Percentiles rank a stretch among this genome's conserved stretches.
Evolutionary conservation across 2,797 vertebrate species (phyloP).

Genomic region (Catamblyrhynchus diadema): DNA sequence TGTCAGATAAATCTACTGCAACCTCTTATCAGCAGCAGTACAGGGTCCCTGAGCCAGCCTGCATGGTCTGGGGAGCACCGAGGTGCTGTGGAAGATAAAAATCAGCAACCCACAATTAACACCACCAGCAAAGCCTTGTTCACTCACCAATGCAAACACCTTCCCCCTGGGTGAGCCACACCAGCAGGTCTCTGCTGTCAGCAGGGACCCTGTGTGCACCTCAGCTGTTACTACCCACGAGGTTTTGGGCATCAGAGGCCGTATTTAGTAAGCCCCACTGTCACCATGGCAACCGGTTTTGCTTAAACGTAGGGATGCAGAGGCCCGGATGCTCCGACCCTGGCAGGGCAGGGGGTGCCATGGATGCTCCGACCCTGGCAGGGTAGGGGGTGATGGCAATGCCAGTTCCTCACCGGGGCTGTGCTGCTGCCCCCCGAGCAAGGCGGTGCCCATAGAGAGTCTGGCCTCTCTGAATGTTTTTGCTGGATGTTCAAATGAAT

Average conservation of each 20-base stretch:
- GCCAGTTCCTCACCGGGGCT: fast-evolving
- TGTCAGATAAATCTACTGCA: not conserved
- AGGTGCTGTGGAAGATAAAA: fast-evolving
- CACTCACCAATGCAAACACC: fast-evolving
- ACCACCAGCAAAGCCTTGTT: fast-evolving
- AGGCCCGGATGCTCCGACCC: not conserved
- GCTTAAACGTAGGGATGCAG: constrained; percentile 26
- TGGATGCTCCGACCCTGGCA: no score
- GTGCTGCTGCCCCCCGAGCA: not conserved
- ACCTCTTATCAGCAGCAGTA: not conserved
- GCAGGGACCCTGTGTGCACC: not conserved
- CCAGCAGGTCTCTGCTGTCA: fast-evolving
- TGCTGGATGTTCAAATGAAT: fast-evolving
- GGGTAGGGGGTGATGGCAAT: no score
- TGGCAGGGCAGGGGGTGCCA: not conserved
- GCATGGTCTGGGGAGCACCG: fast-evolving
- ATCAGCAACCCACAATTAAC: not conserved
- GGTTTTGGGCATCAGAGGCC: constrained; percentile 43
- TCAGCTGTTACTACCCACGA: not conserved
- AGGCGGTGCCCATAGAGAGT: fast-evolving
- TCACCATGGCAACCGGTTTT: constrained; percentile 67
- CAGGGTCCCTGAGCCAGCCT: not conserved
- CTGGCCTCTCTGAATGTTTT: not conserved
- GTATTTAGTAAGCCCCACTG: constrained; percentile 13
- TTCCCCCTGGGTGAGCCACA: not conserved